phyloP scores from a whole-genome alignment of 2,797 vertebrate species.

The Craterocephalus amniculus region DNA sequence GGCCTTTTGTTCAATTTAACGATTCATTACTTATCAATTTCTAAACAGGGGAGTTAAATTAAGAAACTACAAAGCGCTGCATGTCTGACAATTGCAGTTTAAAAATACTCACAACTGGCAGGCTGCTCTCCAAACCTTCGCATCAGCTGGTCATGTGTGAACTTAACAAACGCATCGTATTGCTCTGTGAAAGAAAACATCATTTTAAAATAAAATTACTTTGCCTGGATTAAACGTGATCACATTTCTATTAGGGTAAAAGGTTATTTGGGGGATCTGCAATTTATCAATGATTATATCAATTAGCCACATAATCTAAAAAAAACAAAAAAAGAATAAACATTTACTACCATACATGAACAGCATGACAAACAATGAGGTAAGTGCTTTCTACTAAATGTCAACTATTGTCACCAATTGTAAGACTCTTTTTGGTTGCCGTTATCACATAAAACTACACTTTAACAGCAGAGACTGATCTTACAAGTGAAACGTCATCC shows the following conservation, averaged over 20 bases:
- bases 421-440: too few relatives aligned
- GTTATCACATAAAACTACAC: too few relatives aligned
- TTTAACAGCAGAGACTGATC: neutral
- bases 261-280: too few relatives aligned
- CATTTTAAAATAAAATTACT: too few relatives aligned
- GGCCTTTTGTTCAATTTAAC: neutral
- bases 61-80: neutral
- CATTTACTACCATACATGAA: too few relatives aligned
- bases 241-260: too few relatives aligned
- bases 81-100: neutral
- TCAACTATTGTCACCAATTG: too few relatives aligned
- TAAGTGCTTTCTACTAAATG: too few relatives aligned
- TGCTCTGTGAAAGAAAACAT: constrained; percentile 85
- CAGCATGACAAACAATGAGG: too few relatives aligned
- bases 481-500: neutral
- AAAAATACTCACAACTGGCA: constrained; percentile 93
- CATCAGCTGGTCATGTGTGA: constrained; percentile 99
- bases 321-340: too few relatives aligned
- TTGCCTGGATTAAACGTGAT: too few relatives aligned
- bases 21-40: neutral
- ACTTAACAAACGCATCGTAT: constrained; percentile 99
- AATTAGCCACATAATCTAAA: neutral
- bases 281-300: too few relatives aligned
- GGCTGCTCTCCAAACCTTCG: constrained; percentile 98
- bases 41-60: neutral